Evolutionary conservation across 1,140 invertebrate species (phyloP), one percentile per base, ranked within the genome.

Genomic region (Drosophila lacertosa): DNA sequence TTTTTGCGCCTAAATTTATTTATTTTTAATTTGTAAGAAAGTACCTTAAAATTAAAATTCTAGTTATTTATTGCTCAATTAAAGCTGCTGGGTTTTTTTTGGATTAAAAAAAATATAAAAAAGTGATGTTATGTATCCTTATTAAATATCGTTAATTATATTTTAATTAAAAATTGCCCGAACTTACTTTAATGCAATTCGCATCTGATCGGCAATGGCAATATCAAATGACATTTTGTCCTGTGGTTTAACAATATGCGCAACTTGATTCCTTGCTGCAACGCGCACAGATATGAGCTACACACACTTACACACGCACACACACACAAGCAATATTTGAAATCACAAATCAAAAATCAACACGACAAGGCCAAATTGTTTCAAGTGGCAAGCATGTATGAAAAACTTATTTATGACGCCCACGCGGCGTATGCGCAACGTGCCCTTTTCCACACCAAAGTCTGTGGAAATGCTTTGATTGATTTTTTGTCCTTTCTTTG

Each of bases 141-240:
- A 29, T 29, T 9, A 29, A 9, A 5, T 29, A 2, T 26, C 5
- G 9, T 26, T 26, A 47, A 4, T 15, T n/a, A 39, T 39, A 18
- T 3, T 26, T 29, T 7, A 37, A 33, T 13, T 29, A 29, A 29
- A 29, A 7, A 29, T 7, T 29, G 26, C 0, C 26, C 6, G 26
- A 11, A 82, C 83, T 90, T 74, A 90, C 89, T 73, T 90, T 32
- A 90, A 60, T 26, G 89, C 89, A 50, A 90, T 89, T 22, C 89
- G 89, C 84, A 90, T 90, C 68, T 90, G 89, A 76, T 90, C 89
- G 32, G 81, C 89, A 47, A 90, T 78, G 5, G 89, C 78, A 70
- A 90, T 90, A 88, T 90, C 84, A 48, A 90, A 90, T 65, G 89
- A 90, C 89, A 90, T 90, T 22, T 72, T 90, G 69, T 7, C 24